Conservation (phyloP, 2,113 vertebrate species). For the Pseudopodoces humilis region DNA sequence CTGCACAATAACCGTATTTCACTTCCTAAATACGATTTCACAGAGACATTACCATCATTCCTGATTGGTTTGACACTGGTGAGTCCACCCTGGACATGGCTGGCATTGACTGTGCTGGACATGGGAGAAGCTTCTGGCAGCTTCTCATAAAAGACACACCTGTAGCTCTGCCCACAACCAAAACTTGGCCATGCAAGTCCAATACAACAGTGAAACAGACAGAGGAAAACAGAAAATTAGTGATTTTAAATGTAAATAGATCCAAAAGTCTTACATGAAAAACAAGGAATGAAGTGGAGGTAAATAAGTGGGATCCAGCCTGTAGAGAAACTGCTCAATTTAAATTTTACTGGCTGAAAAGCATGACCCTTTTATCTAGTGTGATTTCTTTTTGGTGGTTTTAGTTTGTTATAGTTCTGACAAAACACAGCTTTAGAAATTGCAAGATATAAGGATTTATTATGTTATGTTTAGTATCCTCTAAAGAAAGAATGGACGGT, state of each 20-base stretch:
- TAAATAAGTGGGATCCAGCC: neutral
- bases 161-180: neutral
- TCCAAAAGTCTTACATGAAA: neutral
- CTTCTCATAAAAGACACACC: neutral
- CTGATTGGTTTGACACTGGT: neutral
- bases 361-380: neutral
- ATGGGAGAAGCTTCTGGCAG: neutral
- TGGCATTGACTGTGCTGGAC: neutral
- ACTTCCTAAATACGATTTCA: neutral
- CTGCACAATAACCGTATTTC: rapidly evolving
- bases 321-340: neutral
- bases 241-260: neutral
- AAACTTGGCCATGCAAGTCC: neutral
- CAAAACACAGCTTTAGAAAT: neutral
- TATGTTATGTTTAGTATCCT: neutral
- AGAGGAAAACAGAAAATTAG: neutral
- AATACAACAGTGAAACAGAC: neutral
- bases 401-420: neutral
- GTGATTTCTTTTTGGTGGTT: neutral
- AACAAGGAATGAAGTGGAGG: neutral
- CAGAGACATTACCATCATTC: neutral
- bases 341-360: neutral
- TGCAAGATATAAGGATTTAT: neutral
- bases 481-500: neutral
- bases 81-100: rapidly evolving